Evolutionary conservation across 1,140 invertebrate genomes (phyloP).

Genomic region (Drosophila jambulina): DNA sequence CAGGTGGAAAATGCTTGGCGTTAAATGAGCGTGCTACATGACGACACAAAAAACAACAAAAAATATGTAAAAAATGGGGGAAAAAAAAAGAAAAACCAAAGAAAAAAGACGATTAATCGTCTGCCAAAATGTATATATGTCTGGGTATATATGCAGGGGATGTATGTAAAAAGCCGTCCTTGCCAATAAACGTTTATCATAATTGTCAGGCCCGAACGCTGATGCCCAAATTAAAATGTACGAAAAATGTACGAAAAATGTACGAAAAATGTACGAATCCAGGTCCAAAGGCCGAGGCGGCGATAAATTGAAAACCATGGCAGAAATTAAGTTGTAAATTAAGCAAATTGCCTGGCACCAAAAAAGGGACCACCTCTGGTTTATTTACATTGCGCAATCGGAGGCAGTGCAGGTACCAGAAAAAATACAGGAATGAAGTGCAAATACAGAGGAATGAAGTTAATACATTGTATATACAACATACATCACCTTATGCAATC

Average conservation of each 20-base stretch:
- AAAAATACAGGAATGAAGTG: constrained; percentile 11
- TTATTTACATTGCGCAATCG: constrained; percentile 47
- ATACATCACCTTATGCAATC: constrained; percentile 31
- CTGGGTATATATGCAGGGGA: not conserved
- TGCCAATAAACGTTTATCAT: constrained; percentile 59
- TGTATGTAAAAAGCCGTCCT: constrained; percentile 21
- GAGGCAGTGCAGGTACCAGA: not conserved
- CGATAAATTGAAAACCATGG: constrained; percentile 65
- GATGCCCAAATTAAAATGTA: constrained; percentile 60
- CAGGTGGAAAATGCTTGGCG: constrained; percentile 44
- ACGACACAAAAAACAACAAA: constrained; percentile 5
- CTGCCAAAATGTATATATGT: constrained; percentile 9
- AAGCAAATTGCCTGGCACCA: constrained; percentile 53
- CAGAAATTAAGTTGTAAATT: constrained; percentile 77
- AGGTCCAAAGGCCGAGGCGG: not conserved
- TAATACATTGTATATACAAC: not conserved
- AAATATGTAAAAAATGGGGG: not conserved
- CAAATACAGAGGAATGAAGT: constrained; percentile 10
- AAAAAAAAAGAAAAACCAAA: not conserved
- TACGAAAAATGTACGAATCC: not conserved
- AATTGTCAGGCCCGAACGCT: constrained; percentile 47
- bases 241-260: constrained; percentile 33
- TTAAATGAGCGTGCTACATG: constrained; percentile 67
- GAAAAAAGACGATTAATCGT: constrained; percentile 22
- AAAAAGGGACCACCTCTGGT: constrained; percentile 17